Base-by-base conservation (phyloP, 2,888 invertebrate species). In the Atethmia centrago region DNA sequence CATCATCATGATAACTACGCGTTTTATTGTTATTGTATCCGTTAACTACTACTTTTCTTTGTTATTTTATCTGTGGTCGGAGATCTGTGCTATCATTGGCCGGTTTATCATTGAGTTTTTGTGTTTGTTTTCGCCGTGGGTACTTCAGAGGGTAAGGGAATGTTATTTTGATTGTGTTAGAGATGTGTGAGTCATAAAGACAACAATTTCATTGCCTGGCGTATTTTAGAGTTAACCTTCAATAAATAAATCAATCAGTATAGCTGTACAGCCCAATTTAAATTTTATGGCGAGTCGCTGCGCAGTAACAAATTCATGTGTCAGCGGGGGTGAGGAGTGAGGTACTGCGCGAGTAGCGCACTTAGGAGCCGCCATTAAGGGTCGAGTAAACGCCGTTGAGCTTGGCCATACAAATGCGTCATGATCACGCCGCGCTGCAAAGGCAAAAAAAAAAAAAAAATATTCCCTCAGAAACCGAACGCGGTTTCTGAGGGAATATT, bases 1-100 rank as follows among this genome's bases (percentile, higher is more conserved):
- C 61, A 65, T 77, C 69, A 77, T 72, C 79, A 63, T 36, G 69
- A 78, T 81, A 83, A 78, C 55, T 69, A 56, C 78, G 55, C 56
- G 58, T 77, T 80, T 78, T 75, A 75, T 66, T 71, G 67, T 66
- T 67, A 77, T 70, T 66, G 74, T 71, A 55, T 47, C 55, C 61
- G 16, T 63, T 40, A 71, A 74, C 61, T 66, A 61, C 63, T 78
- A 68, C 65, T 62, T 69, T 47, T 36, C 63, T 72, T 81, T 71
- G 64, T 77, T 79, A 73, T 79, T 70, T 70, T 69, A 83, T 81
- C 64, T 74, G 63, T 69, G 73, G 68, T 42, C 31, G 47, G 69
- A 67, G 67, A 71, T 83, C 64, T 74, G 56, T 49, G 70, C 66
- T 65, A 70, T 71, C 75, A 71, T 71, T 69, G 74, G 83, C 31